Conservation (phyloP, 1,140 invertebrate genomes). For the Drosophila bocqueti region DNA sequence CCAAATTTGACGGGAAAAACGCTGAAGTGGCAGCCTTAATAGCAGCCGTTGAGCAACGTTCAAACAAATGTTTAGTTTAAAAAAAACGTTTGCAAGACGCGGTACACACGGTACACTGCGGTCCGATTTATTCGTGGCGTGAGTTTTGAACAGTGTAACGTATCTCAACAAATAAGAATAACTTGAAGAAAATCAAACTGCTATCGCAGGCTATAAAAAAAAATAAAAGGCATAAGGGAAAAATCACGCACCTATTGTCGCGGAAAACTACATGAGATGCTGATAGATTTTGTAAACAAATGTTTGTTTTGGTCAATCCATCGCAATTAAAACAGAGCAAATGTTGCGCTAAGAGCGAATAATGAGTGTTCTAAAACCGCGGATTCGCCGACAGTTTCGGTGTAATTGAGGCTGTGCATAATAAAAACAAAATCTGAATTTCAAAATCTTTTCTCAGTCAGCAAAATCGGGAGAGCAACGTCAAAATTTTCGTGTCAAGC, state of each 20-base stretch:
- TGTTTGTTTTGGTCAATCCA: slow-evolving; percentile 2
- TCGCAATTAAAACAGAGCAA: slow-evolving; percentile 1
- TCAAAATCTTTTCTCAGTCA: slow-evolving; percentile 21
- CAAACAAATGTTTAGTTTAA: no score
- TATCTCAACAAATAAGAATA: neutral
- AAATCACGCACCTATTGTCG: no score
- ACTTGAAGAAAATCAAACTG: neutral
- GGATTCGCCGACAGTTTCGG: slow-evolving; percentile 5
- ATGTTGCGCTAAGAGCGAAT: neutral
- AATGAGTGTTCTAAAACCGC: neutral
- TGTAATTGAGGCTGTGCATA: slow-evolving; percentile 8
- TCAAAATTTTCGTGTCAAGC: slow-evolving; percentile 14
- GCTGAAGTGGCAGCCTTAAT: no score
- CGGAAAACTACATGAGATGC: neutral
- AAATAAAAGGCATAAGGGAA: no score
- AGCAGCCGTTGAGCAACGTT: no score
- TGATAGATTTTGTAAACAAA: slow-evolving; percentile 9
- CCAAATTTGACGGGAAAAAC: no score
- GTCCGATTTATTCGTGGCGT: neutral
- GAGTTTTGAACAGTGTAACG: slow-evolving; percentile 2
- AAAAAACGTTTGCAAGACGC: no score
- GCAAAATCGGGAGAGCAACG: slow-evolving; percentile 10
- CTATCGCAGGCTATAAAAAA: neutral
- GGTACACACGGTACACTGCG: no score
- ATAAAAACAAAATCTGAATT: slow-evolving; percentile 7